Base-by-base conservation (phyloP, 2,888 invertebrate genomes). In the Drosophila kanekoi region DNA sequence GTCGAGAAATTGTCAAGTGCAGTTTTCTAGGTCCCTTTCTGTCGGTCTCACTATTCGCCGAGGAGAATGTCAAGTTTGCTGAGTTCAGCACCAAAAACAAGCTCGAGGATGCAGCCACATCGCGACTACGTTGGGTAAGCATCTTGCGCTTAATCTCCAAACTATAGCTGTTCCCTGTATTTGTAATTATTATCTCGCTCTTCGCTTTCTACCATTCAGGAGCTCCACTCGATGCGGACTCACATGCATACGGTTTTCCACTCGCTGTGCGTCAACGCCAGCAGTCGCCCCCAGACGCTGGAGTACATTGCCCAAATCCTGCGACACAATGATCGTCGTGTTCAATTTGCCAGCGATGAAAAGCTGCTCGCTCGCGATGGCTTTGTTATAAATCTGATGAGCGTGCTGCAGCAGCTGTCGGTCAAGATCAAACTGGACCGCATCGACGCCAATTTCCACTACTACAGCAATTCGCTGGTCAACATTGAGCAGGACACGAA, bases 21-120 rank as follows among this genome's bases (percentile, higher is more conserved):
- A 96, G 97, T 61, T 97, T 95, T 90, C 94, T 99, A 8, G 98
- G 98, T 14, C 97, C 98, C 0, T 98, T 99, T 93, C 94, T 99
- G 74, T 95, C 96, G 10, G 95, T 98, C 0, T 98, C 98, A 0
- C 94, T 98, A 2, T 98, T 98, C 92, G 97, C 97, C 38, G 98
- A 99, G 90, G 98, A 98, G 91, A 97, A 97, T 91, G 96, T 96
- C 0, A 95, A 96, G 77, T 95, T 98, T n/a, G 97, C 97, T 0
- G 97, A 97, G 83, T 96, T 94, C 72, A 95, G 94, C 87, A 90
- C 90, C 13, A 90, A 90, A 57, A 84, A 86, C 44, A 91, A 88
- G 49, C 75, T 90, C 6, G 74, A 92, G 33, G 87, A 87, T n/a
- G 60, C 83, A 0, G 77, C 84, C 16, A 86, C 86, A 2, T 87